Base-by-base conservation (phyloP, 1,140 invertebrate genomes). In the Musca domestica region DNA sequence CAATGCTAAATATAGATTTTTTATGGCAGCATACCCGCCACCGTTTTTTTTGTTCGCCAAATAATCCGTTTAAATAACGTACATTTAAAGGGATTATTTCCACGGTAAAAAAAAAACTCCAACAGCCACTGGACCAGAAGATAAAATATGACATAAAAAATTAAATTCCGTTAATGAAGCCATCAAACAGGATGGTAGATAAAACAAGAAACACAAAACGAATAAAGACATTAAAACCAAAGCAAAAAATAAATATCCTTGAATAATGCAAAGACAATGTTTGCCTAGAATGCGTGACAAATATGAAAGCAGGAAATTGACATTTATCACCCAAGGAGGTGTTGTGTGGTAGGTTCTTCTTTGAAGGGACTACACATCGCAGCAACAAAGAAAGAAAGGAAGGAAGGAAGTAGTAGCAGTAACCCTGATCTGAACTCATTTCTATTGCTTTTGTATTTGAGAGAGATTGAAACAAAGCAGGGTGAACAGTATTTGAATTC, bases 241-340 rank as follows among this genome's bases (percentile, higher is more conserved):
- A 56, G 6, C 23, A 6, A 25, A 25, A 12, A 51, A 17, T 20
- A 27, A 56, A 56, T 41, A 41, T 41, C 34, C 34, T 41, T 41
- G 12, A 10, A 9, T 41, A 41, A 41, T 41, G 12, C 34, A 41
- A 41, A 10, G 5, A 41, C 34, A 41, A 41, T 41, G 34, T 41
- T 41, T 41, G 34, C 12, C 6, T 41, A 41, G 34, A 5, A 41
- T 56, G 23, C 52, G 52, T 56, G 52, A 56, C 52, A 56, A 56
- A 56, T 56, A 56, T 15, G 23, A 56, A 56, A 56, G 52, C 52
- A 56, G 52, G 52, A 56, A 56, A 56, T 56, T 56, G 23, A 56
- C 52, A 56, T 56, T 56, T 56, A 56, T 56, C 52, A 56, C 52
- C 23, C 23, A 27, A 56, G 9, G 23, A 27, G 10, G 15, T 56